These are phyloP conservation scores for Lophura nycthemera DNA, from an alignment of 2,113 vertebrate species.

Conservation along the genomic window DNA sequence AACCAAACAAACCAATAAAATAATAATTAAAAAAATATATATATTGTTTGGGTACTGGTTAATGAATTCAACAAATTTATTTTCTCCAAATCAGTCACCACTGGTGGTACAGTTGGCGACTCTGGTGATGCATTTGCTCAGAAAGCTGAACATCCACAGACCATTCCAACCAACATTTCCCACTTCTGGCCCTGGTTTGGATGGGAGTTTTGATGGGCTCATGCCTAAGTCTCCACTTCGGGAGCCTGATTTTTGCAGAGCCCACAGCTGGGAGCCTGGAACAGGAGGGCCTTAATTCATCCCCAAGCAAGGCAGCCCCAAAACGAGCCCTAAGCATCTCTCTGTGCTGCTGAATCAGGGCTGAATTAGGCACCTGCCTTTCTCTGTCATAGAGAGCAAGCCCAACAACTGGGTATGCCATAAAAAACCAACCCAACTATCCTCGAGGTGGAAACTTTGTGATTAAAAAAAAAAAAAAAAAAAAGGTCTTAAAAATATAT, in stretches of 20 bases:
- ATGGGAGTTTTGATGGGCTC: not conserved
- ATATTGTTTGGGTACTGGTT: not conserved
- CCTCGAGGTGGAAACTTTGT: not conserved
- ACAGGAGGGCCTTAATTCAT: not conserved
- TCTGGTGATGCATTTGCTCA: not conserved
- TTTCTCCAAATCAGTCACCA: not conserved
- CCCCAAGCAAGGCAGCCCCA: not conserved
- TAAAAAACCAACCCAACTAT: not conserved
- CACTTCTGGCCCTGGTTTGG: not conserved
- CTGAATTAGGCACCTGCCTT: not conserved
- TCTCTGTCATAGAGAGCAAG: not conserved
- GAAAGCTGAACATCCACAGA: not conserved
- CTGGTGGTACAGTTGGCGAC: not conserved
- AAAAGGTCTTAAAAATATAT: slow-evolving; percentile 58
- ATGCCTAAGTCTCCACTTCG: not conserved
- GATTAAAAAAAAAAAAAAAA: slow-evolving; percentile 16
- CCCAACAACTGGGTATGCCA: not conserved
- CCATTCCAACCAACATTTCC: not conserved
- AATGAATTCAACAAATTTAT: not conserved
- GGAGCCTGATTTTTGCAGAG: not conserved
- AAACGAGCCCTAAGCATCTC: not conserved
- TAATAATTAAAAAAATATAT: too few species aligned
- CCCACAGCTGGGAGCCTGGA: not conserved
- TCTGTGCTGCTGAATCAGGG: not conserved
- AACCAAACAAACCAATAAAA: too few species aligned